These are phyloP conservation scores for Molossus molossus DNA, from an alignment of 2,797 vertebrate species.

Conservation along the genomic window DNA sequence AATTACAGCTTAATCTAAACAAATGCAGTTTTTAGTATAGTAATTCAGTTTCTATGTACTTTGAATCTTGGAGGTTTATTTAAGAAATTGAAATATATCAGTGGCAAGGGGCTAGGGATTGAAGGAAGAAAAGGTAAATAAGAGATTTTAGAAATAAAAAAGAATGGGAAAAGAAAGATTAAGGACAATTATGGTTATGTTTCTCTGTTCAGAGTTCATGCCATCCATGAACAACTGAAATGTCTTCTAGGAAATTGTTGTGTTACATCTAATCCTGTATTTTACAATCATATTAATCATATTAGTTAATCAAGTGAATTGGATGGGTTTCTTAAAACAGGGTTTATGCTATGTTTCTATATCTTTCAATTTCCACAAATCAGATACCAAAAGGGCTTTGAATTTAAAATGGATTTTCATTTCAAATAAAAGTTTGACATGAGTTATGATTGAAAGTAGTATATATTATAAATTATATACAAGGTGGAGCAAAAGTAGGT, in stretches of 20 bases:
- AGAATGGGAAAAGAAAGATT: not conserved
- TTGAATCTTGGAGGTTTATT: conserved; percentile 24
- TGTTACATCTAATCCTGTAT: not conserved
- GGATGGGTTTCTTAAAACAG: conserved; percentile 51
- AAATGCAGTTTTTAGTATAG: conserved; percentile 22
- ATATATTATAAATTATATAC: not conserved
- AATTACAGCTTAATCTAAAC: conserved; percentile 19
- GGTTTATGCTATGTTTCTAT: not conserved
- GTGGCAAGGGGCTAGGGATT: conserved; percentile 21
- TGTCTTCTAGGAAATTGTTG: conserved; percentile 20
- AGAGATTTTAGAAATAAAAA: not conserved
- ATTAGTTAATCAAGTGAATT: not conserved
- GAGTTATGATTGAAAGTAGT: conserved; percentile 16
- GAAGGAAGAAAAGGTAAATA: conserved; percentile 23
- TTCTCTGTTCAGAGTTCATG: not conserved
- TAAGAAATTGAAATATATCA: conserved; percentile 52
- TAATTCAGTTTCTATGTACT: conserved; percentile 12
- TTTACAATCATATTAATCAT: conserved; percentile 28
- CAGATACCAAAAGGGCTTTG: not conserved
- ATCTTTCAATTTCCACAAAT: conserved; percentile 25
- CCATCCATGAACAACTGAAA: not conserved
- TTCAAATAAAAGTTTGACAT: conserved; percentile 64
- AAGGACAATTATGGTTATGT: conserved; percentile 32
- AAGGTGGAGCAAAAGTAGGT: not conserved
- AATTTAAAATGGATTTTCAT: conserved; percentile 65